Base-by-base conservation (phyloP, 2,797 vertebrate species). In the Luscinia megarhynchos region DNA sequence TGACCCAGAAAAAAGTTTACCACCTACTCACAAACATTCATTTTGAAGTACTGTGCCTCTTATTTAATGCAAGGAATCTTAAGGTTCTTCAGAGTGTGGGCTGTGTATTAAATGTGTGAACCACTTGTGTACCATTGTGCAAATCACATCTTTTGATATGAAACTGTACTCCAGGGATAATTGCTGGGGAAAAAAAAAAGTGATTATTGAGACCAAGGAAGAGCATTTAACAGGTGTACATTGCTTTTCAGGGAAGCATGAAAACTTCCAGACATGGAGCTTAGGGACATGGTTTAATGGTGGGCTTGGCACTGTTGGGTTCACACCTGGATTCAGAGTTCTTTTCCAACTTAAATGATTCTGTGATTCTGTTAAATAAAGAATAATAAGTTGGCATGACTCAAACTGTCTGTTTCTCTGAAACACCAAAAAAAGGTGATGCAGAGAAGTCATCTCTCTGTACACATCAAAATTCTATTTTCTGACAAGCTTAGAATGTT, bases 1-100 rank as follows among this genome's bases (percentile, higher is more conserved):
- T 93, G 95, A 90, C 91, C 94, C 80, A 95, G 94, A 89, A 89
- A 87, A 88, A 94, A 63, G 32, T 93, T 96, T 94, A 87, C 83
- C 81, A 90, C 93, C 88, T 87, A 87, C 94, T 90, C 88, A 84
- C 62, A 69, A 81, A 73, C 63, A 70, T 48, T 87, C 53, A 32
- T 86, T 95, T 76, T 78, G 74, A 81, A 90, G 36, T 43, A 12
- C 63, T 67, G 2, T 21, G 53, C 67, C 59, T 94, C 90, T 66
- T 66, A 53, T n/a, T 59, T 58, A 87, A 87, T 78, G 62, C 58
- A 80, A 59, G 55, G 74, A 70, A 66, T 82, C 84, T 84, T 34
- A 32, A 50, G 24, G 40, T 79, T 76, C 86, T 90, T 66, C 66
- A 69, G 85, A 80, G 68, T 46, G 75, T 29, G 66, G 77, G 80